A percentile compares a stretch with the other conserved stretches of the same genome.
These are phyloP conservation scores for Lamprologus ornatipinnis DNA, from an alignment of 2,113 vertebrate species.

Conservation along the genomic window DNA sequence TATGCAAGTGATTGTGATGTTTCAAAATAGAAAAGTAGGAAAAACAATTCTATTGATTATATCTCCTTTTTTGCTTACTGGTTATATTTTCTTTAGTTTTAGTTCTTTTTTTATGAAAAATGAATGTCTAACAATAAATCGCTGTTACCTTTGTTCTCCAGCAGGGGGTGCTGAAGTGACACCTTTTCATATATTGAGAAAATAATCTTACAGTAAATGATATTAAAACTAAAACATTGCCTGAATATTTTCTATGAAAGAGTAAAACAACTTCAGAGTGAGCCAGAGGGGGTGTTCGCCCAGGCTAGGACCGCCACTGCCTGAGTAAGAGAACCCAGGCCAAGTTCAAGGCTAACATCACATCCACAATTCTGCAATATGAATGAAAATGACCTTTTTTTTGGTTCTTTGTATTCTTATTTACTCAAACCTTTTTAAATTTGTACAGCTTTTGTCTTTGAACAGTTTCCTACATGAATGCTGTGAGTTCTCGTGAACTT, in stretches of 20 bases:
- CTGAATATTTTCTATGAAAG: not conserved
- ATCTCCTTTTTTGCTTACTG: not conserved
- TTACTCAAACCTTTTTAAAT: not conserved
- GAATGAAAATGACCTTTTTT: not conserved
- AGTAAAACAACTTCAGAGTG: not conserved
- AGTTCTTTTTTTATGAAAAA: too few relatives aligned
- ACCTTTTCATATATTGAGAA: too few relatives aligned
- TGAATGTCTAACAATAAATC: too few relatives aligned
- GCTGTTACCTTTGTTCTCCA: too few relatives aligned
- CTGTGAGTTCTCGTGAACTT: not conserved
- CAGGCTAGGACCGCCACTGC: too few relatives aligned
- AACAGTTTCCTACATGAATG: not conserved
- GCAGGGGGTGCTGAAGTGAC: too few relatives aligned
- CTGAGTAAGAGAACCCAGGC: too few relatives aligned
- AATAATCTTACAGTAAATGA: too few relatives aligned
- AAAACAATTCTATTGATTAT: fast-evolving
- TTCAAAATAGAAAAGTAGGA: not conserved
- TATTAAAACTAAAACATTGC: not conserved
- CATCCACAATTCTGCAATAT: not conserved
- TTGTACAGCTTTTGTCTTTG: not conserved
- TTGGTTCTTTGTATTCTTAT: not conserved
- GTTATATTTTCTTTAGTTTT: too few relatives aligned
- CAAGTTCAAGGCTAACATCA: not conserved
- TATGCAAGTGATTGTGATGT: not conserved
- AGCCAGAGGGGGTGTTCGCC: not conserved